phyloP scores from a whole-genome alignment of 2,797 vertebrate species.

The Spinus pinus region DNA sequence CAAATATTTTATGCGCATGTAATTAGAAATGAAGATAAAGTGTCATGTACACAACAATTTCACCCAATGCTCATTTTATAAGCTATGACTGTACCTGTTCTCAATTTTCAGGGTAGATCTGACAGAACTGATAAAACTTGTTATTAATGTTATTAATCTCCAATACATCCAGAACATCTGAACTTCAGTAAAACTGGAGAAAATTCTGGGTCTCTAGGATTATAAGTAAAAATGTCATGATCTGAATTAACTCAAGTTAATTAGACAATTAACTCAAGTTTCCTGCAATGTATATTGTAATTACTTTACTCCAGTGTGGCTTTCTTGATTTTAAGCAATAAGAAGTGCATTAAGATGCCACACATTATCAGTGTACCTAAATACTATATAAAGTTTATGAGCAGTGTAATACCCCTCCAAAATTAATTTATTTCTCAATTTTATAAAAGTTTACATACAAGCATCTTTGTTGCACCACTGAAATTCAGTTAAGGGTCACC shows the following conservation, averaged over 20 bases:
- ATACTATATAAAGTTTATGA: neutral
- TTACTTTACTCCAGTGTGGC: neutral
- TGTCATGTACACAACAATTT: neutral
- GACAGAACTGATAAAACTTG: neutral
- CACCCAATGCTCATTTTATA: neutral
- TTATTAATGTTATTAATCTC: neutral
- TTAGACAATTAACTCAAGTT: neutral
- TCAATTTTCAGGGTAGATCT: neutral
- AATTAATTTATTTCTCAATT: neutral
- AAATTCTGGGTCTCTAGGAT: neutral
- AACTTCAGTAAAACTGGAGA: neutral
- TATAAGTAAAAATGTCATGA: neutral
- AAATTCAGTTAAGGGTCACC: neutral
- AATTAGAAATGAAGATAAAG: neutral
- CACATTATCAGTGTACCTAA: neutral
- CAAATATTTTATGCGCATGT: neutral
- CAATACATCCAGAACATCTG: neutral
- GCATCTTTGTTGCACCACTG: neutral
- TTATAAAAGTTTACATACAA: neutral
- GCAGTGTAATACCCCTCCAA: neutral
- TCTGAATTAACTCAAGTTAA: neutral
- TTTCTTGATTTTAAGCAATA: neutral
- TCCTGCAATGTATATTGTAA: neutral
- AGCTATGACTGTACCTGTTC: neutral
- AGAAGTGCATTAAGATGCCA: neutral